These are phyloP conservation scores for Garra rufa DNA, from an alignment of 2,113 vertebrate species.

Conservation along the genomic window DNA sequence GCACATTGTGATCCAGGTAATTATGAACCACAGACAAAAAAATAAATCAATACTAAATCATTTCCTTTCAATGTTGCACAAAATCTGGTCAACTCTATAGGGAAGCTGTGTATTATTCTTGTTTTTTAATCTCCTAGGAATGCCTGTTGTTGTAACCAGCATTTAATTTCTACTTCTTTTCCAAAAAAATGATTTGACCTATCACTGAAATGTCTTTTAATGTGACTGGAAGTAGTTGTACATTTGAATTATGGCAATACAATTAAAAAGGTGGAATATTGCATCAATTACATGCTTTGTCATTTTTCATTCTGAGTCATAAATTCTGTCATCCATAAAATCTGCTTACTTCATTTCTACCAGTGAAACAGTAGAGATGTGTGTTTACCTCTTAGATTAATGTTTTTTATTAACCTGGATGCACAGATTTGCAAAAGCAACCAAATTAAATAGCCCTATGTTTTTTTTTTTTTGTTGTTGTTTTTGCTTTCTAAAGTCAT, in stretches of 20 bases:
- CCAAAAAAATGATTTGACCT: not conserved
- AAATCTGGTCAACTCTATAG: not conserved
- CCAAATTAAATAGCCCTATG: not conserved
- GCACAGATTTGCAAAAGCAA: not conserved
- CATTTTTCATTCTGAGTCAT: constrained; percentile 8
- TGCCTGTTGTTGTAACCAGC: constrained; percentile 6
- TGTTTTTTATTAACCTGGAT: not conserved
- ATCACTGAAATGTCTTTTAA: constrained; percentile 28
- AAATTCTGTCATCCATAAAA: not conserved
- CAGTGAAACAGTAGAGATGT: not conserved
- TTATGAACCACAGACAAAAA: not conserved
- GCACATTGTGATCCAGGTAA: not conserved
- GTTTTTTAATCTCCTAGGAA: not conserved
- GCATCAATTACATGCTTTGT: constrained; percentile 10
- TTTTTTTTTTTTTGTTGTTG: not conserved
- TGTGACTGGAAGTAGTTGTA: constrained; percentile 43
- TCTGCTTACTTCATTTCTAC: not conserved
- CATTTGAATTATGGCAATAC: constrained; percentile 39
- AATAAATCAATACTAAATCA: not conserved
- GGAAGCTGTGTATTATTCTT: not conserved
- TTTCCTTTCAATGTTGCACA: not conserved
- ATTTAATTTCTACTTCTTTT: not conserved
- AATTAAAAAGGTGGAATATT: constrained; percentile 26
- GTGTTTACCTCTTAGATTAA: not conserved
- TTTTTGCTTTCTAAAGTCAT: not conserved